Evolutionary conservation across 2,113 vertebrate genomes (phyloP).

Genomic region (Colinus virginianus): DNA sequence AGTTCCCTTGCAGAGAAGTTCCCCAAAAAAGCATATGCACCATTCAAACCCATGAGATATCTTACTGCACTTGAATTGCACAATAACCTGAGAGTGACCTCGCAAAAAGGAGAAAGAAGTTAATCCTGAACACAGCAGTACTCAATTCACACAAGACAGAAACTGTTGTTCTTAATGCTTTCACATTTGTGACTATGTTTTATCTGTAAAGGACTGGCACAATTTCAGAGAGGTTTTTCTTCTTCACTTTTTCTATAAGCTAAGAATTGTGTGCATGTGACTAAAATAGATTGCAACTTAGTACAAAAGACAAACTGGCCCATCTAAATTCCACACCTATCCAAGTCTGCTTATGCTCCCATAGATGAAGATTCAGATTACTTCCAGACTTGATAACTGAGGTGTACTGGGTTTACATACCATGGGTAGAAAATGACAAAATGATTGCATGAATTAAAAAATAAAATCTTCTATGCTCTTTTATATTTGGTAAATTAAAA

Average conservation of each 20-base stretch:
- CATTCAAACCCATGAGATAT: neutral
- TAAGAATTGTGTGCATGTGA: neutral
- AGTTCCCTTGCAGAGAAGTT: neutral
- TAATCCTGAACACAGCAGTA: neutral
- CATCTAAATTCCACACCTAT: neutral
- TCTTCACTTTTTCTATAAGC: neutral
- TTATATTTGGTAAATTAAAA: neutral
- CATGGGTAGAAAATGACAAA: neutral
- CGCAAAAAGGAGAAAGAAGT: neutral
- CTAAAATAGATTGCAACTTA: neutral
- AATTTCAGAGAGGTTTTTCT: neutral
- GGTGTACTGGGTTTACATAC: neutral
- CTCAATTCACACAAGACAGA: neutral
- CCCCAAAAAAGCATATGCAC: accelerated
- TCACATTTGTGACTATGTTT: neutral
- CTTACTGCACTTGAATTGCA: neutral
- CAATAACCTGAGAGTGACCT: neutral
- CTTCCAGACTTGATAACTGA: neutral
- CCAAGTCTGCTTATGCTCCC: neutral
- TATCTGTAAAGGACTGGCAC: neutral
- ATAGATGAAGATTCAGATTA: neutral
- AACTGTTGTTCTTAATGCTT: neutral
- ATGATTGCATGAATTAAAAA: neutral
- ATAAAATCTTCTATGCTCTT: neutral
- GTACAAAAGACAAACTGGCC: neutral